A percentile compares a stretch with the other conserved stretches of the same genome.
Conservation (phyloP, 1,140 invertebrate genomes). For the Cecropterus lyciades region DNA sequence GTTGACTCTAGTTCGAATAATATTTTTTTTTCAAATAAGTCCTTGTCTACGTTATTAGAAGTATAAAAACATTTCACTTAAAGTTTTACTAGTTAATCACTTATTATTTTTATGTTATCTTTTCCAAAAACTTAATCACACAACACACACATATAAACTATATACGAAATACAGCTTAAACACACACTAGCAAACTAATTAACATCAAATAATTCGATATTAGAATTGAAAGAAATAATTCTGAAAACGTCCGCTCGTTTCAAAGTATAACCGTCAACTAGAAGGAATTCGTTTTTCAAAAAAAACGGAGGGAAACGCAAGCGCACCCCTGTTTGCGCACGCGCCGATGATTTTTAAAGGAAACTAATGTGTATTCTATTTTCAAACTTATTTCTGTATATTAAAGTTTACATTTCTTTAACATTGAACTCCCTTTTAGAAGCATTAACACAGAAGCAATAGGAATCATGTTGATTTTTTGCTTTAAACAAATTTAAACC, state of each 20-base stretch:
- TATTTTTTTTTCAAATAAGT: no score
- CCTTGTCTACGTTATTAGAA: no score
- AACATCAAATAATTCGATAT: no score
- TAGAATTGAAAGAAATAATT: background rate
- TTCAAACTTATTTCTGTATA: background rate
- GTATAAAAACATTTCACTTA: no score
- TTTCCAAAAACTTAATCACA: slow-evolving; percentile 3
- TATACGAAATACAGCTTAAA: slow-evolving; percentile 1
- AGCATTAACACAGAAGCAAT: background rate
- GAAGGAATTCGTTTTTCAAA: slow-evolving; percentile 51
- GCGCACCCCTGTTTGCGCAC: slow-evolving; percentile 75
- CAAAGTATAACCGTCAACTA: slow-evolving; percentile 68
- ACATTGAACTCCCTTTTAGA: background rate
- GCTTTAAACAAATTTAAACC: background rate
- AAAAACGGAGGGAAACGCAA: slow-evolving; percentile 67
- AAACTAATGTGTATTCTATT: slow-evolving; percentile 7
- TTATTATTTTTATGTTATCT: no score
- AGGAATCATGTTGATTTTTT: background rate
- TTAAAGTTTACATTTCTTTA: slow-evolving; percentile 32
- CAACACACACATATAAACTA: slow-evolving; percentile 10
- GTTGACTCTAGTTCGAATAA: no score
- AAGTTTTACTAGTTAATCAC: no score
- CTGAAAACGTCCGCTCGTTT: slow-evolving; percentile 39
- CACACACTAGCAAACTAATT: background rate
- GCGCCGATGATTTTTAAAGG: slow-evolving; percentile 55